A percentile compares a stretch with the other conserved stretches of the same genome.
phyloP scores from a whole-genome alignment of 2,888 invertebrate species.

The Mimumesa dahlbomi region DNA sequence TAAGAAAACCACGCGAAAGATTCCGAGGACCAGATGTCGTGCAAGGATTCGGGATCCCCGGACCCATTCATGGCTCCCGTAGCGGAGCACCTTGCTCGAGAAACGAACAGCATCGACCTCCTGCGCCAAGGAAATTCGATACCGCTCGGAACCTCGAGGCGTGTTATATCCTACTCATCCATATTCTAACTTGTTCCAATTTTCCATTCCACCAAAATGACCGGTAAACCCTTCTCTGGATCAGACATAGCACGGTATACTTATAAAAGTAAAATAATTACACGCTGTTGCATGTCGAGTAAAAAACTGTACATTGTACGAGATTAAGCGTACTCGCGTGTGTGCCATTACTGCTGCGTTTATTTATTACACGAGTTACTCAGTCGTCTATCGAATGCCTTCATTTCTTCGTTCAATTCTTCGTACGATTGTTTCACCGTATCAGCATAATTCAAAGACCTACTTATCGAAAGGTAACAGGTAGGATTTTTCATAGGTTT shows the following conservation, averaged over 20 bases:
- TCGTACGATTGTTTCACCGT: conserved; percentile 52
- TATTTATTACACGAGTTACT: background rate
- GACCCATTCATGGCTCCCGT: conserved; percentile 63
- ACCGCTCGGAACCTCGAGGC: conserved; percentile 49
- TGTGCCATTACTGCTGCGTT: background rate
- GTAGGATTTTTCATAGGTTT: too few species aligned
- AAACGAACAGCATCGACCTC: conserved; percentile 58
- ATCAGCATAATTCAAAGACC: conserved; percentile 51
- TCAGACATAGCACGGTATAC: too few species aligned
- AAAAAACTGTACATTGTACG: too few species aligned
- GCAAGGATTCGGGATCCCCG: conserved; percentile 56
- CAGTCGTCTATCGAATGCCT: conserved; percentile 58
- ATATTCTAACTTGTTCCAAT: conserved; percentile 50
- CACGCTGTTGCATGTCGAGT: too few species aligned
- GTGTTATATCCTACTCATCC: conserved; percentile 50
- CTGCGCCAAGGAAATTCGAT: conserved; percentile 65
- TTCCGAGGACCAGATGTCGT: conserved; percentile 60
- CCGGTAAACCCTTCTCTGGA: background rate
- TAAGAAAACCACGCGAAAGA: conserved; percentile 47
- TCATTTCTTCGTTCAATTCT: conserved; percentile 62
- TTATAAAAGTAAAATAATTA: too few species aligned
- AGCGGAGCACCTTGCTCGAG: conserved; percentile 55
- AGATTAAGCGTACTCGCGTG: too few species aligned
- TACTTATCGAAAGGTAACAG: conserved; percentile 10
- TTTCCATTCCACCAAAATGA: conserved; percentile 36